phyloP scores from a whole-genome alignment of 1,140 invertebrate genomes.

The Tyrophagus putrescentiae region DNA sequence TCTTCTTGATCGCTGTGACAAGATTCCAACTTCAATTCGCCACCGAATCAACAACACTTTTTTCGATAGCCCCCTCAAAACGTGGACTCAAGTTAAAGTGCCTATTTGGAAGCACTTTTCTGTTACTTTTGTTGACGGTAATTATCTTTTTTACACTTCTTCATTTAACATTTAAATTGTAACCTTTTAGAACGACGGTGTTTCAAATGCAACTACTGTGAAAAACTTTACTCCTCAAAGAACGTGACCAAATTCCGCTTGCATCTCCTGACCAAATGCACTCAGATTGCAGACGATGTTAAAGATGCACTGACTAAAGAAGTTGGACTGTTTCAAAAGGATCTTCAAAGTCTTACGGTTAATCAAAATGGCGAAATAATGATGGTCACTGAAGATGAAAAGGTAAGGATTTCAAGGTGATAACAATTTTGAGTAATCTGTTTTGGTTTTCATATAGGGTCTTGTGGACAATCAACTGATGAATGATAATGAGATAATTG shows the following conservation, averaged over 20 bases:
- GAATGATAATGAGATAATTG: not conserved
- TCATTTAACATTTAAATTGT: not conserved
- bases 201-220: conserved; percentile 15
- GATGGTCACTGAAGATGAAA: not conserved
- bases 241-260: conserved; percentile 18
- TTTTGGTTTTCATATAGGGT: not conserved
- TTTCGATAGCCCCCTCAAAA: conserved; percentile 1
- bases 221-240: conserved; percentile 8
- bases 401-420: too few species aligned
- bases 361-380: not conserved
- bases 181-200: not conserved
- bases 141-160: not conserved
- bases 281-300: not conserved
- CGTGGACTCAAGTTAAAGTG: conserved; percentile 16
- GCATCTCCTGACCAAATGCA: conserved; percentile 13
- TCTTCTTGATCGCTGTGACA: conserved; percentile 14
- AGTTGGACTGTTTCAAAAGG: not conserved
- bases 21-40: conserved; percentile 2
- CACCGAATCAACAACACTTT: not conserved
- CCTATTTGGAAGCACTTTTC: conserved; percentile 17
- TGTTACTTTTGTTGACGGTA: not conserved
- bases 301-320: not conserved
- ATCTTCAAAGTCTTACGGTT: not conserved
- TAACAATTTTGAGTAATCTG: too few species aligned
- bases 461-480: not conserved